Base-by-base conservation (phyloP, 2,888 invertebrate species). In the Diaprepes abbreviatus region DNA sequence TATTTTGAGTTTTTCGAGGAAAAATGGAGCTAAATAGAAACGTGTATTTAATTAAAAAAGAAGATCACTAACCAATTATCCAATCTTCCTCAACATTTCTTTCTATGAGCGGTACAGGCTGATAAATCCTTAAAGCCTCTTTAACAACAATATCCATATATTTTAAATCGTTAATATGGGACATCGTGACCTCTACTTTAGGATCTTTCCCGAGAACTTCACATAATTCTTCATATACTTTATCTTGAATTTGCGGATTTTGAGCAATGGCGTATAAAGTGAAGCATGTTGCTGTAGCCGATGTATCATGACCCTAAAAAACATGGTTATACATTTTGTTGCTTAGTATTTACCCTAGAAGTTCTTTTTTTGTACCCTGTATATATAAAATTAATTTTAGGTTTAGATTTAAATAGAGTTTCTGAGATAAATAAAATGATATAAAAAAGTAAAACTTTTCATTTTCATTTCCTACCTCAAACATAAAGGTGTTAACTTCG, bases 401-500 rank as follows among this genome's bases (percentile, higher is more conserved):
- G n/a, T n/a, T n/a, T n/a, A n/a, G n/a, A n/a, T n/a, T n/a, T n/a
- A n/a, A n/a, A n/a, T n/a, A n/a, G n/a, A n/a, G n/a, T n/a, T n/a
- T n/a, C n/a, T n/a, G n/a, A n/a, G n/a, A n/a, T n/a, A n/a, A n/a
- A n/a, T n/a, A n/a, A n/a, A n/a, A n/a, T n/a, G n/a, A n/a, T n/a
- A n/a, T n/a, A n/a, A n/a, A n/a, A n/a, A n/a, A n/a, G n/a, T n/a
- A n/a, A n/a, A n/a, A n/a, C n/a, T n/a, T n/a, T n/a, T n/a, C n/a
- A n/a, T n/a, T n/a, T n/a, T n/a, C n/a, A n/a, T 24, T 16, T 10
- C 21, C 40, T 75, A 86, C 86, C 76, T 86, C 87, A 76, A 88
- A 88, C 85, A 88, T 86, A 73, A 89, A 88, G 0, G 88, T 88
- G 73, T 88, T 87, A 7, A 88, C 86, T 79, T 88, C 87, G 75